Evolutionary conservation across 2,113 vertebrate species (phyloP).

Genomic region (Cygnus buccinator): DNA sequence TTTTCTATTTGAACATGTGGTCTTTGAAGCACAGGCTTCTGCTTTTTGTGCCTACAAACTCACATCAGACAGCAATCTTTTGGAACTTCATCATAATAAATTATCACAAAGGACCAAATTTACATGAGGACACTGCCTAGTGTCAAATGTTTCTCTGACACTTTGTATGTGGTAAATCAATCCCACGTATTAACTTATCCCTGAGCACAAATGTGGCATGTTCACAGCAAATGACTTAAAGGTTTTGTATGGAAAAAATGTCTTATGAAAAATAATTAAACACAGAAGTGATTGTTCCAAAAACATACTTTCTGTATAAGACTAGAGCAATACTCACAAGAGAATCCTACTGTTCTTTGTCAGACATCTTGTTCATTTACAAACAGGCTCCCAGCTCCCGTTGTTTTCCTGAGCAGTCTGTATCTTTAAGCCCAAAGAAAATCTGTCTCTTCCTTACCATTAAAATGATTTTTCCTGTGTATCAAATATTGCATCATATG

Average conservation of each 20-base stretch:
- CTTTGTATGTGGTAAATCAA: not conserved
- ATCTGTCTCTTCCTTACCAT: not conserved
- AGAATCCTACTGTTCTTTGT: not conserved
- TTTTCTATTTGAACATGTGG: not conserved
- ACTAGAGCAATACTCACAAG: not conserved
- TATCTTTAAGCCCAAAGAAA: not conserved
- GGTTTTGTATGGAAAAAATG: not conserved
- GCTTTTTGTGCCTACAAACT: not conserved
- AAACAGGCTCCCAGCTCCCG: not conserved
- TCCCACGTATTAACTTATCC: not conserved
- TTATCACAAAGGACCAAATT: slow-evolving; percentile 3
- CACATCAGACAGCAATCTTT: not conserved
- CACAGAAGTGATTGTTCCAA: not conserved
- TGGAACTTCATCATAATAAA: not conserved
- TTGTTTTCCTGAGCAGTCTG: not conserved
- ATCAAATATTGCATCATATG: not conserved
- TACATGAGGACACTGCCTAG: not conserved
- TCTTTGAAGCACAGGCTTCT: not conserved
- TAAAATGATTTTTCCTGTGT: not conserved
- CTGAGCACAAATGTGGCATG: not conserved
- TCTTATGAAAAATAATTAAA: not conserved
- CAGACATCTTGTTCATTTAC: not conserved
- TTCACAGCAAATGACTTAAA: not conserved
- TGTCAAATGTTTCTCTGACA: not conserved
- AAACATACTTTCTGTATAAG: not conserved